A percentile compares a stretch with the other conserved stretches of the same genome.
phyloP scores from a whole-genome alignment of 2,888 invertebrate species.

The Urechis unicinctus region DNA sequence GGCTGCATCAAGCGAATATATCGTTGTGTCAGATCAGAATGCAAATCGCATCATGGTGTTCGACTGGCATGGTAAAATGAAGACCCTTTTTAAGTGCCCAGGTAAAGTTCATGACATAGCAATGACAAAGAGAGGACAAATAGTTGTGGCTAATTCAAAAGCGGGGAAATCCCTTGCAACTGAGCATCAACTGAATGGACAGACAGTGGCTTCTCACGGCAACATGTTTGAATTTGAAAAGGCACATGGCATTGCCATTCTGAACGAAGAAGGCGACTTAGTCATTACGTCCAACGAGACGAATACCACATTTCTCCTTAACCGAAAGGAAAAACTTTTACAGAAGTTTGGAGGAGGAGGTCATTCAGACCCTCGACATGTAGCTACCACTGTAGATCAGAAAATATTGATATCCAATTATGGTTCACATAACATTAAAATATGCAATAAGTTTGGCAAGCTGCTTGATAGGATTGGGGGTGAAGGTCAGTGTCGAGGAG shows the following conservation, averaged over 20 bases:
- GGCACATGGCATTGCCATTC: constrained; percentile 31
- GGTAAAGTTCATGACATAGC: constrained; percentile 31
- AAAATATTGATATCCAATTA: constrained; percentile 38
- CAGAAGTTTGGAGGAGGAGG: constrained; percentile 38
- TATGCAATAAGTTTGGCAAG: constrained; percentile 30
- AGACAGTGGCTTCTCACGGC: constrained; percentile 1
- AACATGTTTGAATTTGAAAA: constrained; percentile 7
- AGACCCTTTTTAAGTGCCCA: constrained; percentile 25
- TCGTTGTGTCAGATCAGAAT: constrained; percentile 31
- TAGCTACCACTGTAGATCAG: constrained; percentile 29
- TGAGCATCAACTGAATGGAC: constrained; percentile 4
- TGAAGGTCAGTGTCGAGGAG: constrained; percentile 24
- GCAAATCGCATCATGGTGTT: constrained; percentile 35
- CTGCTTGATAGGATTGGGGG: constrained; percentile 28
- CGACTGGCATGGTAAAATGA: constrained; percentile 26
- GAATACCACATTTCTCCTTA: constrained; percentile 31
- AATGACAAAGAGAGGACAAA: constrained; percentile 25
- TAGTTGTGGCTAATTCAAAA: constrained; percentile 29
- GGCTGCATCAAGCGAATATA: constrained; percentile 31
- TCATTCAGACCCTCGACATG: constrained; percentile 27
- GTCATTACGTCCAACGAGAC: constrained; percentile 29
- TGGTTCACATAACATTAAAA: constrained; percentile 31
- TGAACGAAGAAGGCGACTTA: constrained; percentile 18
- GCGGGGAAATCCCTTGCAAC: neutral
- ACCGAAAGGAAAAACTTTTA: constrained; percentile 31